Base-by-base conservation (phyloP, 2,113 vertebrate genomes). In the Alectura lathami region DNA sequence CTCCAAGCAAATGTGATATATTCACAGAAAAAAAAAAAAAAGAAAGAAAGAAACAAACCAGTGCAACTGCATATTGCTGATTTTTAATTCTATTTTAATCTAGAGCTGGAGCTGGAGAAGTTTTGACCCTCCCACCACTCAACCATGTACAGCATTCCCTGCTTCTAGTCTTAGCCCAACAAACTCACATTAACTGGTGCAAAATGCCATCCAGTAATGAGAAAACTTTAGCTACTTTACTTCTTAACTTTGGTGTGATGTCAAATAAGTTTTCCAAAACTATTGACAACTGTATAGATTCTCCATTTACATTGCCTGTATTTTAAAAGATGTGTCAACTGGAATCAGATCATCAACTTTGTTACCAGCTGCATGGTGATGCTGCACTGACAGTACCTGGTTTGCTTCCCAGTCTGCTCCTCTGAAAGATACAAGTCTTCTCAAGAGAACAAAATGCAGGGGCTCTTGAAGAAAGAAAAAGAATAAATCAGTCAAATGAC, bases 401-500 rank as follows among this genome's bases (percentile, higher is more conserved):
- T 96, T 94, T 93, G 66, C 48, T 76, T 87, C 70, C 82, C 40
- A 57, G 68, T 22, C 62, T 85, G 30, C 38, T 85, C 85, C 80
- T 82, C 66, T 78, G 63, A 86, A 93, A 85, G 66, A 62, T 66
- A 63, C 15, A 85, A 83, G 48, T 40, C 68, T 88, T 91, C 80
- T 93, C 57, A 69, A 47, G 80, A 79, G 66, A 84, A 86, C 75
- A 84, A 91, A 95, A 93, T 27, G 38, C 56, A 89, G 70, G 2
- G 2, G 0, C n/a, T 83, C 47, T 40, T 88, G 76, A 95, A 81
- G 89, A 87, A 94, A 89, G 45, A 42, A 86, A 53, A 51, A 73
- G 85, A 93, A 77, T 95, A 96, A 93, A 96, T 94, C 78, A 89
- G 83, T 85, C 74, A 91, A 94, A 92, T 80, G 40, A 80, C 70